Percentiles rank a stretch among this genome's conserved stretches.
Evolutionary conservation across 2,113 vertebrate genomes (phyloP).

Genomic region (Manacus vitellinus): DNA sequence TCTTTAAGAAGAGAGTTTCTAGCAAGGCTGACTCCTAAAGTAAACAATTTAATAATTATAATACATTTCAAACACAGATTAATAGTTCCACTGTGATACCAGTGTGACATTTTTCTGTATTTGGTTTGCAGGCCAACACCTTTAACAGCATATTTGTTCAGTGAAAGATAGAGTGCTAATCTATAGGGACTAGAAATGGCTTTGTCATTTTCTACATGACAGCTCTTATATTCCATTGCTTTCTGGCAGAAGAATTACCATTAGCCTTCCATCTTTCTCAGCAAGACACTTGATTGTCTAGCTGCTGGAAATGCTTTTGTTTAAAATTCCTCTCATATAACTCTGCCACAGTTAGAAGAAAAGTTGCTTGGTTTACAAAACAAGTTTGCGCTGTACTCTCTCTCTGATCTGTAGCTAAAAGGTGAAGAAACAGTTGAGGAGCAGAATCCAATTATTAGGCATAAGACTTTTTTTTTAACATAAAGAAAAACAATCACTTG

Average conservation of each 20-base stretch:
- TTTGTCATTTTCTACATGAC: constrained; percentile 80
- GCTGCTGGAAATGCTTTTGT: constrained; percentile 69
- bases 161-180: constrained; percentile 68
- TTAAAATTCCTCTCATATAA: constrained; percentile 58
- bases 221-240: constrained; percentile 73
- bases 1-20: neutral
- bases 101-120: constrained; percentile 41
- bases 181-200: constrained; percentile 72
- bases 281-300: constrained; percentile 69
- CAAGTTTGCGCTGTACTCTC: neutral
- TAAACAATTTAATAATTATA: constrained; percentile 1
- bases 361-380: constrained; percentile 40
- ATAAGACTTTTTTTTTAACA: neutral
- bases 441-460: neutral
- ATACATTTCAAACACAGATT: neutral
- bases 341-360: constrained; percentile 45
- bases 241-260: constrained; percentile 66
- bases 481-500: neutral
- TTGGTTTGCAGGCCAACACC: constrained; percentile 62
- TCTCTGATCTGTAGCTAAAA: neutral
- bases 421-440: neutral
- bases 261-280: constrained; percentile 72
- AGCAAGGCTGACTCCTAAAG: neutral
- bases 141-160: constrained; percentile 68
- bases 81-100: neutral